Evolutionary conservation across 1,140 invertebrate species (phyloP).

Genomic region (Drosophila novamexicana): DNA sequence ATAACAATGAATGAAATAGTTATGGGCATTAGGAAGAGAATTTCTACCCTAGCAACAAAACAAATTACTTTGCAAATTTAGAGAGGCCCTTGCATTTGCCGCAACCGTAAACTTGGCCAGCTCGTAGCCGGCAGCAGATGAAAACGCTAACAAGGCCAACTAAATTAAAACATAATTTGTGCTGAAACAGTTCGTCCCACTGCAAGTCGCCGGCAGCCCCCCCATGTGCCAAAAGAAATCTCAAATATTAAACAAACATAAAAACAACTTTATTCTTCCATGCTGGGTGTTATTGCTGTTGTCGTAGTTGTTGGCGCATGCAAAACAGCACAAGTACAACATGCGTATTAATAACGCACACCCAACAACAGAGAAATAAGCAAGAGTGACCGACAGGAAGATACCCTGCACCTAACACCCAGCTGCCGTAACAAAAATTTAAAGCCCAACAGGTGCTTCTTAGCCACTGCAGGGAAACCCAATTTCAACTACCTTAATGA

Average conservation of each 20-base stretch:
- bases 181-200: slow-evolving; percentile 15
- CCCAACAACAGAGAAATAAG: slow-evolving; percentile 23
- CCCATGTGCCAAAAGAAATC: slow-evolving; percentile 36
- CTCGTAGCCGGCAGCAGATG: slow-evolving; percentile 32
- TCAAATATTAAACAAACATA: slow-evolving; percentile 71
- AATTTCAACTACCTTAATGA: too few relatives aligned
- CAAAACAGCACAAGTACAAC: slow-evolving; percentile 62
- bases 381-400: not conserved
- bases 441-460: too few relatives aligned
- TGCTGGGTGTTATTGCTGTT: slow-evolving; percentile 5
- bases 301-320: slow-evolving; percentile 43
- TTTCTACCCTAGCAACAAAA: too few relatives aligned
- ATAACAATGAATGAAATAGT: too few relatives aligned
- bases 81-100: not conserved
- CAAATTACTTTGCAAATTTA: not conserved
- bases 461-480: too few relatives aligned
- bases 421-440: too few relatives aligned
- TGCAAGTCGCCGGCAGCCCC: slow-evolving; percentile 19
- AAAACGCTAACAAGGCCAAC: slow-evolving; percentile 54
- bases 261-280: slow-evolving; percentile 48
- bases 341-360: slow-evolving; percentile 69
- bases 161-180: slow-evolving; percentile 74
- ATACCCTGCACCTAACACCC: not conserved
- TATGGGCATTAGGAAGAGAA: too few relatives aligned
- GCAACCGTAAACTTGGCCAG: not conserved